These are phyloP conservation scores for Leucophora obtusa DNA, from an alignment of 2,888 invertebrate genomes.

Conservation along the genomic window DNA sequence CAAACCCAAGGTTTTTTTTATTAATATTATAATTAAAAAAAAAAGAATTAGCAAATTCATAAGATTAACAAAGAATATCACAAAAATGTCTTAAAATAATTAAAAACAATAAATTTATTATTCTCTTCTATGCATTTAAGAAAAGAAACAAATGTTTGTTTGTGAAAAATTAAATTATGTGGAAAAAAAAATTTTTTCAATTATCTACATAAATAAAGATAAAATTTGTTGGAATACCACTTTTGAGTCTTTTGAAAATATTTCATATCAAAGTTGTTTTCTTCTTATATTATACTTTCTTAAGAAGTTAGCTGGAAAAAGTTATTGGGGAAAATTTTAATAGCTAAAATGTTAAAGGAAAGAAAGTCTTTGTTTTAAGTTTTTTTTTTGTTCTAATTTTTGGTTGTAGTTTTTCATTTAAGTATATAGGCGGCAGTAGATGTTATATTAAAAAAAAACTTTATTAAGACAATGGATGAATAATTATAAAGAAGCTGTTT, in stretches of 20 bases:
- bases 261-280: background rate
- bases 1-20: conserved; percentile 27
- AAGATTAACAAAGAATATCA: background rate
- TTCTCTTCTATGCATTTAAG: conserved; percentile 5
- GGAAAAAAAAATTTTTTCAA: conserved; percentile 35
- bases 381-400: background rate
- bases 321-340: background rate
- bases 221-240: background rate
- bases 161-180: conserved; percentile 39
- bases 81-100: conserved; percentile 42
- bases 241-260: background rate
- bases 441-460: conserved; percentile 19
- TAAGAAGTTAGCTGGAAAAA: background rate
- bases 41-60: background rate
- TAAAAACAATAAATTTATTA: conserved; percentile 42
- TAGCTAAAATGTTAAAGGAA: background rate
- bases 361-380: background rate
- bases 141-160: conserved; percentile 20
- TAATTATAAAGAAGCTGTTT: background rate
- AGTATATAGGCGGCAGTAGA: background rate
- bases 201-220: background rate
- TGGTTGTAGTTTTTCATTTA: background rate
- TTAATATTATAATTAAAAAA: background rate
- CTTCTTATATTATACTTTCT: background rate
- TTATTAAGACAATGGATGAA: conserved; percentile 12